Conservation (phyloP, 2,797 vertebrate genomes). For the Sciaenops ocellatus region DNA sequence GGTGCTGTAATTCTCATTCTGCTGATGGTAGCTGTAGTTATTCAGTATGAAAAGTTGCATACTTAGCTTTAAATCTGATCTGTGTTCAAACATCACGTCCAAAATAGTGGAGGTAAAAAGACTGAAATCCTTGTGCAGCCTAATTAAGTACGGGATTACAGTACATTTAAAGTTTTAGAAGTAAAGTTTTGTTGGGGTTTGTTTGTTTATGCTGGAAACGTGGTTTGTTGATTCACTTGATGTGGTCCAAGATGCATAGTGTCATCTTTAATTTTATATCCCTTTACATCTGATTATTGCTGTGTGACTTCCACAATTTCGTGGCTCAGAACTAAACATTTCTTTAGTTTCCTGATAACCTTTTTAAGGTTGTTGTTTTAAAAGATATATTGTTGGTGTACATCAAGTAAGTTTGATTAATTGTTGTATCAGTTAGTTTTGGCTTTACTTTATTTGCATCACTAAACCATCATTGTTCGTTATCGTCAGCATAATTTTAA, state of each 20-base stretch:
- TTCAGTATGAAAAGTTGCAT: slow-evolving; percentile 39
- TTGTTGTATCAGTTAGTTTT: not conserved
- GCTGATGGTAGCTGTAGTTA: not conserved
- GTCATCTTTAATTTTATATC: not conserved
- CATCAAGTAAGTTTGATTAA: not conserved
- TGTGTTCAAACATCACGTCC: not conserved
- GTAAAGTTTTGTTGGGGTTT: slow-evolving; percentile 7
- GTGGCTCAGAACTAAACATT: not conserved
- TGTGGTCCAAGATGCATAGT: too few relatives aligned
- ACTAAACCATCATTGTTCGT: slow-evolving; percentile 4
- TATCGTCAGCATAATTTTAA: not conserved
- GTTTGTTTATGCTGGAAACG: slow-evolving; percentile 1
- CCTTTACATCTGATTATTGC: not conserved
- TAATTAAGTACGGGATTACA: not conserved
- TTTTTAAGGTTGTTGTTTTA: slow-evolving; percentile 5
- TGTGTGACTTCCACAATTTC: not conserved
- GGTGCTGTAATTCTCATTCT: not conserved
- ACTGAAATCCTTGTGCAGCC: not conserved
- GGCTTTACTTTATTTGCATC: not conserved
- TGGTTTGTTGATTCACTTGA: not conserved
- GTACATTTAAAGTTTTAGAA: not conserved
- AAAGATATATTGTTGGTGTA: slow-evolving; percentile 10
- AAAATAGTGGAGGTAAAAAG: not conserved
- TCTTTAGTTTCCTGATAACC: slow-evolving; percentile 2
- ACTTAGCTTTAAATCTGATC: slow-evolving; percentile 18